These are phyloP conservation scores for Polypterus senegalus DNA, from an alignment of 2,113 vertebrate species.

Conservation along the genomic window DNA sequence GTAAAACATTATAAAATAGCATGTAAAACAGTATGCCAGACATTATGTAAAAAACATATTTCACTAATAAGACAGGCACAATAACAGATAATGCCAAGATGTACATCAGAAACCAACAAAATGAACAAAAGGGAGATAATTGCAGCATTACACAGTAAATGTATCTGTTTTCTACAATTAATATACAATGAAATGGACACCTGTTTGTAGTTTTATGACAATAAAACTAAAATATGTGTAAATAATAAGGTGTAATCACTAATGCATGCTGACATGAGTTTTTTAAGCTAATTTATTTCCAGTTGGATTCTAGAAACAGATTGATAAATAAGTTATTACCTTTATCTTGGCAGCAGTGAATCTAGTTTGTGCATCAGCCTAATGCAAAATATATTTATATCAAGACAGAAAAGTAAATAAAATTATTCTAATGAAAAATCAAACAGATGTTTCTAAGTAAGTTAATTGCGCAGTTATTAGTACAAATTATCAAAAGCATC, in stretches of 20 bases:
- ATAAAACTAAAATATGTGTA: no score
- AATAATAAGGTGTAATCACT: neutral
- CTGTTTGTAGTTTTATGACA: no score
- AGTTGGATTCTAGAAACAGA: neutral
- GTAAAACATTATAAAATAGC: no score
- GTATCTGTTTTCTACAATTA: no score
- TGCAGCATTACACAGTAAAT: no score
- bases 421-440: neutral
- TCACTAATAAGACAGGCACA: no score
- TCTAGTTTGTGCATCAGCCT: neutral
- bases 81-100: no score
- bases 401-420: neutral
- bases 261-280: slow-evolving; percentile 1
- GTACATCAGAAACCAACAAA: no score
- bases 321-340: neutral
- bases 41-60: no score
- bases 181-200: no score
- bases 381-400: neutral
- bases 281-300: neutral
- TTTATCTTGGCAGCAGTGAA: neutral
- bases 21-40: no score
- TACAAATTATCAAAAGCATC: neutral
- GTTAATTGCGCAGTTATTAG: neutral
- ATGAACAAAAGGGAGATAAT: no score
- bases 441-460: neutral